A percentile compares a stretch with the other conserved stretches of the same genome.
These are phyloP conservation scores for Catamblyrhynchus diadema DNA, from an alignment of 2,797 vertebrate genomes.

Conservation along the genomic window DNA sequence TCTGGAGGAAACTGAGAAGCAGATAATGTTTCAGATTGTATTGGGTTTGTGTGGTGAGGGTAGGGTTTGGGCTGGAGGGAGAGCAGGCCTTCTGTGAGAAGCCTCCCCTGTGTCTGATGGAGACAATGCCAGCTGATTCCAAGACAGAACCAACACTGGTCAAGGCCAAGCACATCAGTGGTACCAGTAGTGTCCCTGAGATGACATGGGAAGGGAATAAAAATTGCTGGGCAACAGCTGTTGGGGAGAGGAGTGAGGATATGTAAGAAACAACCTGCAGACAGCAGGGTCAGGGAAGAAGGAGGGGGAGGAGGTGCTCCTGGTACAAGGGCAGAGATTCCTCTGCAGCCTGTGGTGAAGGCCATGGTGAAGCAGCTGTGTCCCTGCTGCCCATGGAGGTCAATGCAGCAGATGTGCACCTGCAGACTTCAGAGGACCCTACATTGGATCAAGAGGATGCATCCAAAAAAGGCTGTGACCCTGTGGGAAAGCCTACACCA, in stretches of 20 bases:
- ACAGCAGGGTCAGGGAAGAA: neutral
- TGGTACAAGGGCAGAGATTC: neutral
- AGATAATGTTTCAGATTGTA: neutral
- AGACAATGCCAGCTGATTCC: neutral
- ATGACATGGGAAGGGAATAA: neutral
- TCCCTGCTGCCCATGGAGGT: neutral
- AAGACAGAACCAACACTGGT: neutral
- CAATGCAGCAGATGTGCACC: neutral
- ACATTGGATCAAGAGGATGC: too few relatives aligned
- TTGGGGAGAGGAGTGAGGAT: neutral
- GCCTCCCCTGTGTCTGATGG: neutral
- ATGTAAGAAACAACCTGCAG: neutral
- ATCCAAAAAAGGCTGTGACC: neutral
- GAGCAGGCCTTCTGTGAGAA: neutral
- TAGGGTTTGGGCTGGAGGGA: rapidly evolving
- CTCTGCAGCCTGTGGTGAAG: rapidly evolving
- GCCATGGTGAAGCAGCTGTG: neutral
- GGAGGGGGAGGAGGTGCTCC: neutral
- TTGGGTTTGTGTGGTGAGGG: neutral
- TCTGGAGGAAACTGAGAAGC: neutral
- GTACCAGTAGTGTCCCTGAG: neutral
- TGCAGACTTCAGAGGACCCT: neutral
- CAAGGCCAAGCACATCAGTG: neutral
- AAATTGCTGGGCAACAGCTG: neutral
- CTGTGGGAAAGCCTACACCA: neutral